phyloP scores from a whole-genome alignment of 2,888 invertebrate species.

The Unio pictorum region DNA sequence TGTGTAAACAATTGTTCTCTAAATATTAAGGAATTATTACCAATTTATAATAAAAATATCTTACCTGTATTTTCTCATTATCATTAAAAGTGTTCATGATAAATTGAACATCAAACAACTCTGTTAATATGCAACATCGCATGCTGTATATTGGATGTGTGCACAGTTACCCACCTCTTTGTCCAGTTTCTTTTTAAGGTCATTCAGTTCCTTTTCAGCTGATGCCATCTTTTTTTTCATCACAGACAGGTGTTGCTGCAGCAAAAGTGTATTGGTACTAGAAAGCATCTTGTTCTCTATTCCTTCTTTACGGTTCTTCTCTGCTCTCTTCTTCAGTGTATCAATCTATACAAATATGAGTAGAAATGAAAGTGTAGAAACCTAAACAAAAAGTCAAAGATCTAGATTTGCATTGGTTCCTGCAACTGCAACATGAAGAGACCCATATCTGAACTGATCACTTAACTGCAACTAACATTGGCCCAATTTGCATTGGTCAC shows the following conservation, averaged over 20 bases:
- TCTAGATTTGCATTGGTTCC: no score
- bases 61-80: not conserved
- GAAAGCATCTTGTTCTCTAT: conserved; percentile 60
- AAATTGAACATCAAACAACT: not conserved
- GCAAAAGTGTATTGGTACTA: conserved; percentile 61
- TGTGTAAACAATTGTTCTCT: not conserved
- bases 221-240: conserved; percentile 60
- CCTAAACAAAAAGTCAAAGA: no score
- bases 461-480: no score
- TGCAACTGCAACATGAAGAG: no score
- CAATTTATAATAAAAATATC: not conserved
- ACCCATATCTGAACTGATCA: no score
- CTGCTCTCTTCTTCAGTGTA: conserved; percentile 55
- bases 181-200: conserved; percentile 64
- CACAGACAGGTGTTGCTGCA: conserved; percentile 65
- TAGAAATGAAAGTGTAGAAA: not conserved
- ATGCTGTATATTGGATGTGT: not conserved
- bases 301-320: conserved; percentile 59
- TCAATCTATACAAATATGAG: conserved; percentile 44
- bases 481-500: no score
- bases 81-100: not conserved
- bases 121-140: not conserved
- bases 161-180: conserved; percentile 60
- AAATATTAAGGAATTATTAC: not conserved
- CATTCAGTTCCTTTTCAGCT: conserved; percentile 63